Evolutionary conservation across 1,140 invertebrate species (phyloP), one percentile per base, ranked within the genome.

Genomic region (Halictus rubicundus): DNA sequence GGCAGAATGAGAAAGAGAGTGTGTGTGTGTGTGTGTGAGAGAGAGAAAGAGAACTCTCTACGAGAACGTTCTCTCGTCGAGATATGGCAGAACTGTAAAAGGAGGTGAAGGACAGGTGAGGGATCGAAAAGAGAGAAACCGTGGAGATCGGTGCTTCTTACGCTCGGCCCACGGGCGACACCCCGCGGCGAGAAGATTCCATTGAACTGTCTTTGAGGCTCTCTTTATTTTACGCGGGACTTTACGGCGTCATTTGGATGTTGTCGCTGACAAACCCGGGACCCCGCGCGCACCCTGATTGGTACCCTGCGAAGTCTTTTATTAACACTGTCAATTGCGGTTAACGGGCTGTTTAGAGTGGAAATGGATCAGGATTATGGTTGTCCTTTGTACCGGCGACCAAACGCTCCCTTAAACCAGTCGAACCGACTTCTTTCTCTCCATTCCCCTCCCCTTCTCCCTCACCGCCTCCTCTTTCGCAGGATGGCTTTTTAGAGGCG

Each of bases 91-190:
- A 84, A 71, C 54, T 64, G 73, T 81, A 74, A 78, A 84, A 83
- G 83, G 78, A 78, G 81, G 78, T 75, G 84, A 85, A 84, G 83
- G 84, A 77, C 78, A 73, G 81, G 68, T 61, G 72, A 83, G 65
- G 64, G 72, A 71, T 83, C 82, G 79, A 73, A 46, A 52, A 63
- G 66, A 61, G 65, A 61, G 49, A 8, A n/a, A 66, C 37, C 37
- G 9, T 3, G 64, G 25, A 3, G 64, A 46, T 66, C 46, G 25
- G 21, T 23, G 61, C 59, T 39, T 74, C 71, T 74, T 54, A 27
- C 32, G 32, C 39, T 74, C 61, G 60, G 72, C 25, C 72, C 12
- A 21, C 46, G 72, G 72, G 27, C 72, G 72, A 69, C 42, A 69
- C 74, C 74, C 37, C 49, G 25, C 49, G 60, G 61, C 61, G 77